Base-by-base conservation (phyloP, 2,888 invertebrate genomes). In the Ichneumoninae sp. region DNA sequence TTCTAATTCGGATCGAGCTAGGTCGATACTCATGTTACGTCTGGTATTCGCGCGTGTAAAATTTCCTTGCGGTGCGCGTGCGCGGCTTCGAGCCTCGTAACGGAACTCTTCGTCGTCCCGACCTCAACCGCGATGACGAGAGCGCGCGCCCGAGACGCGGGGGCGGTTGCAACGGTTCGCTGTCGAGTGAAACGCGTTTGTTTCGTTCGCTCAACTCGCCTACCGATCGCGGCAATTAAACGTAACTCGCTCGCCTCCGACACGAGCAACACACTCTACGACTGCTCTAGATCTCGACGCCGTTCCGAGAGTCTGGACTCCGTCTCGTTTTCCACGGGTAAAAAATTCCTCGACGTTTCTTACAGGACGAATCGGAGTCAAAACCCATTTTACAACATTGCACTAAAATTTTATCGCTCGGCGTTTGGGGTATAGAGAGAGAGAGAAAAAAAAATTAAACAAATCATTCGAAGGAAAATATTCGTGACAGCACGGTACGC, bases 41-140 rank as follows among this genome's bases (percentile, higher is more conserved):
- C 33, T 57, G 52, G 60, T 66, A 79, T 71, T 75, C 81, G 72
- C 69, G 70, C 52, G 52, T 65, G 33, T 65, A 52, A 40, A 82
- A 69, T 82, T 82, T 84, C 74, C 82, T 82, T 66, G 72, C 75
- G n/a, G 57, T 44, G 68, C 57, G 78, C 65, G 75, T 81, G 69
- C 26, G 65, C 36, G 19, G 79, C 70, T 44, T 36, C 50, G 57
- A 66, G 84, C 60, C 44, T 70, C 75, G 75, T 80, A 84, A 84
- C 84, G 82, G 78, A 84, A 84, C 84, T 79, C 78, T 75, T 82
- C 81, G 75, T 79, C 71, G 82, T 81, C 62, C 8, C 80, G 84
- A 69, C 81, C 78, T 84, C 84, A 84, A 84, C 81, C 84, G 84
- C 84, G 79, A 84, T 84, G 81, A 84, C 81, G 84, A 84, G 81